Base-by-base conservation (phyloP, 2,888 invertebrate species). In the Caenorhabditis uteleia region DNA sequence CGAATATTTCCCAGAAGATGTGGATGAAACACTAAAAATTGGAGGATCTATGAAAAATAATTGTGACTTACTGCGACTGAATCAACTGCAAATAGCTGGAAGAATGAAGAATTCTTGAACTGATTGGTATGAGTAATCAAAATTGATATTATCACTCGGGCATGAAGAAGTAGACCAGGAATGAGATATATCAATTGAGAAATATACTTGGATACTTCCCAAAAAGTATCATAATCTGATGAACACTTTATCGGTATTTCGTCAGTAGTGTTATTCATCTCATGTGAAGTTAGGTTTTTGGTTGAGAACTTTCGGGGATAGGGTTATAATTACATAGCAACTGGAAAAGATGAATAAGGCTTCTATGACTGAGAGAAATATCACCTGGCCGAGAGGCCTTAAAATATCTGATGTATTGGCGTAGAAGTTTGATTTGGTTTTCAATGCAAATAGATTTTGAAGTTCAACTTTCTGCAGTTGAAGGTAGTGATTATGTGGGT, bases 151-250 rank as follows among this genome's bases (percentile, higher is more conserved):
- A 36, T 14, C 44, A 44, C 8, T 31, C 8, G 6, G 50, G 45
- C n/a, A 29, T 57, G 50, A 14, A 57, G 50, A n/a, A 45, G 2
- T 8, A 34, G 36, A 16, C 48, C 50, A 2, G 57, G 57, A 7
- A 31, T 36, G 12, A 57, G 20, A 38, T 57, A 57, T 0, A 23
- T 12, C 5, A 50, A 31, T 45, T 57, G 57, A 25, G 20, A 3
- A n/a, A 45, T 39, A n/a, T 44, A 57, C 34, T 57, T 57, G 16
- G 50, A 25, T n/a, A 50, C 50, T 45, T 57, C 57, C 0, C 33
- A 3, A 3, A 39, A 4, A 14, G 33, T 16, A 5, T 49, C 25
- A 20, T 57, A 57, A 4, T 44, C 31, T 1, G 47, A 21, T 8
- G 49, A 45, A 27, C 57, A 49, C 18, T 29, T 3, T 10, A 25